These are phyloP conservation scores for Urocyon cinereoargenteus DNA, from an alignment of 2,797 vertebrate genomes.

Conservation along the genomic window DNA sequence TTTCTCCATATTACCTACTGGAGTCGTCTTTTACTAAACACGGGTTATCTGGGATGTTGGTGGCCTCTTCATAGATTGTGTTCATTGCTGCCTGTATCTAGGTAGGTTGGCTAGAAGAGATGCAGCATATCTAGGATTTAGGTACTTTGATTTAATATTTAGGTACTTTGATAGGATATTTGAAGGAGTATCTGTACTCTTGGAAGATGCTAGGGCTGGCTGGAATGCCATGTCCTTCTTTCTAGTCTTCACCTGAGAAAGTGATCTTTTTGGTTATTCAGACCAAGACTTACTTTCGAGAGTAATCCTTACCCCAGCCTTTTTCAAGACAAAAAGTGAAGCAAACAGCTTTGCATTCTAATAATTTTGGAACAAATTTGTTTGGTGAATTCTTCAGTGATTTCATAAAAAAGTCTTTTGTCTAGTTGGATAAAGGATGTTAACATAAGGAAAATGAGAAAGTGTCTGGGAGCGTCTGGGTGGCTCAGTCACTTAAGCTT, in stretches of 20 bases:
- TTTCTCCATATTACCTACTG: background rate
- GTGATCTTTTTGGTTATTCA: slow-evolving; percentile 2
- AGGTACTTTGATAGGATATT: background rate
- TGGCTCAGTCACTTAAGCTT: too few relatives aligned
- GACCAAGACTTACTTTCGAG: background rate
- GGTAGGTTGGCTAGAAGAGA: background rate
- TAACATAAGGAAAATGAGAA: slow-evolving; percentile 30
- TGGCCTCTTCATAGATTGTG: background rate
- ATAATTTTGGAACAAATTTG: background rate
- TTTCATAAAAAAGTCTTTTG: background rate
- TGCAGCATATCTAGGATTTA: background rate
- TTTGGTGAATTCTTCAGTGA: slow-evolving; percentile 17
- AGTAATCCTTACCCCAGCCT: background rate
- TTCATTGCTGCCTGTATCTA: background rate
- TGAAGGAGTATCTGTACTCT: background rate
- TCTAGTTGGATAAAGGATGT: background rate
- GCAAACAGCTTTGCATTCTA: background rate
- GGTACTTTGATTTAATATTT: background rate
- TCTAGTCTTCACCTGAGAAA: background rate
- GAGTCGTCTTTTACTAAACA: background rate
- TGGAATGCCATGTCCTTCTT: background rate
- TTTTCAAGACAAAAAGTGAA: background rate
- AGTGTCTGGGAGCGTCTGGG: background rate
- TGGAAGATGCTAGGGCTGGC: background rate
- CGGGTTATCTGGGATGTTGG: background rate